A percentile compares a stretch with the other conserved stretches of the same genome.
These are phyloP conservation scores for Brachyptera putata DNA, from an alignment of 2,888 invertebrate species.

Conservation along the genomic window DNA sequence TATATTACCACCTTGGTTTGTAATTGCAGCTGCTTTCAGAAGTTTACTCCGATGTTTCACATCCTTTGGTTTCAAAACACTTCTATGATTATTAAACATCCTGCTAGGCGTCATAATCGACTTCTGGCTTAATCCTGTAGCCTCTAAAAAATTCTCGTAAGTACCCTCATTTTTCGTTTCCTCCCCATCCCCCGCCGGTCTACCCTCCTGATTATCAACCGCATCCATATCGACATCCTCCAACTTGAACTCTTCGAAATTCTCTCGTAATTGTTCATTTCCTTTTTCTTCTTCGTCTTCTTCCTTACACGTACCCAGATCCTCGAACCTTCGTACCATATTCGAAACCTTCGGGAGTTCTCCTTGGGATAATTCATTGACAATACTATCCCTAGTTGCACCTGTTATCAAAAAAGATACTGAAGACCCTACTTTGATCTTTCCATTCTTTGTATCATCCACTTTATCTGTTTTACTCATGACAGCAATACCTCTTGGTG, in stretches of 20 bases:
- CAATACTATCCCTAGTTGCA: constrained; percentile 30
- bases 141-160: constrained; percentile 73
- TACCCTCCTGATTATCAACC: constrained; percentile 37
- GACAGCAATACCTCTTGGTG: constrained; percentile 13
- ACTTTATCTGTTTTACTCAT: not conserved
- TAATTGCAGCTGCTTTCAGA: constrained; percentile 50
- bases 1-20: constrained; percentile 19
- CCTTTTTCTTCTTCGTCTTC: constrained; percentile 43
- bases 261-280: constrained; percentile 67
- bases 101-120: constrained; percentile 66
- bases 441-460: constrained; percentile 9
- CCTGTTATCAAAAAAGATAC: constrained; percentile 34
- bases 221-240: constrained; percentile 61
- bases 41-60: constrained; percentile 69
- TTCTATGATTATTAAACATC: constrained; percentile 69
- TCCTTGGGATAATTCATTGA: constrained; percentile 30
- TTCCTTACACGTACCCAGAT: constrained; percentile 41
- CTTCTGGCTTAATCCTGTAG: constrained; percentile 74
- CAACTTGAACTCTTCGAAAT: constrained; percentile 75
- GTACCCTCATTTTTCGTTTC: constrained; percentile 38
- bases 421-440: constrained; percentile 33
- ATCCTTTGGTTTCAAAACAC: constrained; percentile 71
- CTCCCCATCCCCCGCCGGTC: constrained; percentile 33
- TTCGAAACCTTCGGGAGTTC: constrained; percentile 40
- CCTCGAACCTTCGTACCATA: constrained; percentile 45